A percentile compares a stretch with the other conserved stretches of the same genome.
Evolutionary conservation across 1,140 invertebrate species (phyloP).

Genomic region (Philaenus spumarius): DNA sequence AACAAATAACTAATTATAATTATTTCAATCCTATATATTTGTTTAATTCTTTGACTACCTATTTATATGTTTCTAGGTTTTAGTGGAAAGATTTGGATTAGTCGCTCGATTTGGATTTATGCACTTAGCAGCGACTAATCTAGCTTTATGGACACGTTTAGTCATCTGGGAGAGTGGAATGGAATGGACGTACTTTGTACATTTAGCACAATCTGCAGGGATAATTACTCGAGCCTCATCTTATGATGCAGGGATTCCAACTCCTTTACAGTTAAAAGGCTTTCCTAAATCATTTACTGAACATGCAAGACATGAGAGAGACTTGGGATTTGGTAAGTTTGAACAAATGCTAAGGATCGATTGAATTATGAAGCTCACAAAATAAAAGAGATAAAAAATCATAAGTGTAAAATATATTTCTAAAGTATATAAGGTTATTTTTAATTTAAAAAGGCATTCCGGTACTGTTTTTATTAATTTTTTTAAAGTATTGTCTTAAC

Average conservation of each 20-base stretch:
- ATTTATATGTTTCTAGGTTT: conserved; percentile 38
- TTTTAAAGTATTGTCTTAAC: too few species aligned
- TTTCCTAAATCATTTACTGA: conserved; percentile 41
- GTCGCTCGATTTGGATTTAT: conserved; percentile 51
- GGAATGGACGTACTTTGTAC: conserved; percentile 48
- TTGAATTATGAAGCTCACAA: too few species aligned
- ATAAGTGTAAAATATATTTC: too few species aligned
- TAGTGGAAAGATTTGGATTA: conserved; percentile 48
- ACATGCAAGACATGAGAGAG: conserved; percentile 31
- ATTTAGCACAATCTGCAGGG: conserved; percentile 39
- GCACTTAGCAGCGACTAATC: conserved; percentile 53
- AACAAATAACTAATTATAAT: background rate
- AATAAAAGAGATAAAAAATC: too few species aligned
- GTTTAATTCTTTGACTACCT: background rate
- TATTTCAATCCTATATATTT: background rate
- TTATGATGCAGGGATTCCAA: conserved; percentile 31
- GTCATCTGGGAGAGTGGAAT: conserved; percentile 52
- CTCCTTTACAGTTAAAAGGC: conserved; percentile 41
- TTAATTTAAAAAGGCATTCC: too few species aligned
- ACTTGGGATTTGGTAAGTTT: conserved; percentile 19
- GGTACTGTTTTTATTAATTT: too few species aligned
- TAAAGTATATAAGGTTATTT: too few species aligned
- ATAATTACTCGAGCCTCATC: conserved; percentile 24
- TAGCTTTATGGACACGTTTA: conserved; percentile 52
- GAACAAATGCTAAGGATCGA: too few species aligned